Percentiles rank a stretch among this genome's conserved stretches.
These are phyloP conservation scores for Cataglyphis altisquamis DNA, from an alignment of 2,888 invertebrate genomes.

Conservation along the genomic window DNA sequence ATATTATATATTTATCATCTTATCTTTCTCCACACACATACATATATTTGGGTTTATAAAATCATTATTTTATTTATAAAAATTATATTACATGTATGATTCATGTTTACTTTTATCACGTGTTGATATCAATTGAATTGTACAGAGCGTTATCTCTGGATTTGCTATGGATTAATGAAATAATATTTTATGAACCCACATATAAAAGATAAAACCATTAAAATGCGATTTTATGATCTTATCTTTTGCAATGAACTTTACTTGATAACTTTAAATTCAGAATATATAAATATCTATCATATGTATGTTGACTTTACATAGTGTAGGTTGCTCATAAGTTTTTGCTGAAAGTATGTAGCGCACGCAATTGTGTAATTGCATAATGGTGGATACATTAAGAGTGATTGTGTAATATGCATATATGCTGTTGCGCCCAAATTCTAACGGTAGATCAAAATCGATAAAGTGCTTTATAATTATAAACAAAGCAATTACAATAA, in stretches of 20 bases:
- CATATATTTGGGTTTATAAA: too few species aligned
- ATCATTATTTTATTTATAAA: background rate
- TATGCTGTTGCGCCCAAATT: background rate
- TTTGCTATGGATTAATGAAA: background rate
- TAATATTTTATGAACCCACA: background rate
- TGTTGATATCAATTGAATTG: conserved; percentile 6
- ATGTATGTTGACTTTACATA: background rate
- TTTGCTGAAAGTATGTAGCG: background rate
- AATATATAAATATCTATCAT: background rate
- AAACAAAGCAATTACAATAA: background rate
- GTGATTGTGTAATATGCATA: background rate
- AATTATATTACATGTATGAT: background rate
- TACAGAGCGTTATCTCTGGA: background rate
- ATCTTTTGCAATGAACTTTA: background rate
- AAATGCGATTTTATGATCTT: background rate
- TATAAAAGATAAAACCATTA: background rate
- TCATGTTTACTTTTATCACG: background rate
- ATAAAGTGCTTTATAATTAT: background rate
- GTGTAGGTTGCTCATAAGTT: background rate
- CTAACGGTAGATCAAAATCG: background rate
- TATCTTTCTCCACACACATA: too few species aligned
- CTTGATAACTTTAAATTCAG: background rate
- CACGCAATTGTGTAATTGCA: background rate
- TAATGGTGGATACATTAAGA: background rate
- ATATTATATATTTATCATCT: too few species aligned